Evolutionary conservation across 2,113 vertebrate species (phyloP), one percentile per base, ranked within the genome.

Genomic region (Alaudala cheleensis): DNA sequence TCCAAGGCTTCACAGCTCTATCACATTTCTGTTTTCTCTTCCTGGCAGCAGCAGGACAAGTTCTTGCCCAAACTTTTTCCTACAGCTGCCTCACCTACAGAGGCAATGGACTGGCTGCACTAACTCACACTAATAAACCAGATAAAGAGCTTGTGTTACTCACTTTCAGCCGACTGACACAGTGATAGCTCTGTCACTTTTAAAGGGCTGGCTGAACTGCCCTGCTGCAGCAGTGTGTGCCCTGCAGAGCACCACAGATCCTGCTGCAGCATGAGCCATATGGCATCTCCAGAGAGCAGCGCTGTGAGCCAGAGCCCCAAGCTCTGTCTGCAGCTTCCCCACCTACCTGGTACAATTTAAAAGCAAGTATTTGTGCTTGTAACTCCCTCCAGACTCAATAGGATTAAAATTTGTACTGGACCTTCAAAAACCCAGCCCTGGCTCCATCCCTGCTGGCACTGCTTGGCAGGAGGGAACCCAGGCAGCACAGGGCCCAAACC

Each of bases 211-310:
- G 66, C 58, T 33, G 44, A 61, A 51, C 49, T 9, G 60, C 57
- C n/a, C 9, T 5, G n/a, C 81, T 86, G 74, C 50, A 53, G 86
- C 87, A 66, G 22, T 3, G 1, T 18, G 2, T 56, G 58, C 40
- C 78, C 37, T 66, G 40, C 33, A 39, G 60, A 85, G 19, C 25
- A 44, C 53, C n/a, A 4, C 3, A 54, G 44, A 56, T 22, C 19
- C 23, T 5, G 11, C 21, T 6, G 28, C 49, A 74, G 61, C 1
- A 0, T 79, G 31, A 91, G 51, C 76, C 82, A 12, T 19, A 26
- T 0, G 39, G 42, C 51, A 42, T 1, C 2, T 33, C 12, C 44
- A 42, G 39, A 45, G 5, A 65, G 66, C 62, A 80, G 45, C 0
- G 0, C 67, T 20, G 24, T 4, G 2, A 67, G 22, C 24, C 58